Conservation (phyloP, 2,888 invertebrate genomes). For the Cryptocheilus praepositus region DNA sequence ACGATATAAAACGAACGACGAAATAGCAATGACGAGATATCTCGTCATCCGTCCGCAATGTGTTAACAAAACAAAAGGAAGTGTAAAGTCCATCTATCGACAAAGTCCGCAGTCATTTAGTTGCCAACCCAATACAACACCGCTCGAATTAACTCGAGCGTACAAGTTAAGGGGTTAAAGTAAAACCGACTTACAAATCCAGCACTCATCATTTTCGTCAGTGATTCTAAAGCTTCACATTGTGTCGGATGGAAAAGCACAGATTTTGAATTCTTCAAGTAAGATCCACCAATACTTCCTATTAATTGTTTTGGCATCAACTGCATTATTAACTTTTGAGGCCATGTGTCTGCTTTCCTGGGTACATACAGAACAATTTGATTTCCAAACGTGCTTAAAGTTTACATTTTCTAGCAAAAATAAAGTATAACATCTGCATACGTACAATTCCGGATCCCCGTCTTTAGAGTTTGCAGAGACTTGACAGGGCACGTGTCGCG, state of each 20-base stretch:
- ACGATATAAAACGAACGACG: too few species aligned
- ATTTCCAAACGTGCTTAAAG: too few species aligned
- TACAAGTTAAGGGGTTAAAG: not conserved
- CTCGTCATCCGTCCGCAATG: too few species aligned
- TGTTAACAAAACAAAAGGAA: too few species aligned
- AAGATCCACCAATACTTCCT: constrained; percentile 91
- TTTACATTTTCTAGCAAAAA: not conserved
- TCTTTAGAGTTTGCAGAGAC: constrained; percentile 85
- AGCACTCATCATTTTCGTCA: constrained; percentile 94
- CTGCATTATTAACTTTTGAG: constrained; percentile 93
- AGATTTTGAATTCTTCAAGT: constrained; percentile 93
- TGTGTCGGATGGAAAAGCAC: constrained; percentile 92
- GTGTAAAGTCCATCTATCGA: too few species aligned
- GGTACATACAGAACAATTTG: constrained; percentile 19
- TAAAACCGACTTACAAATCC: constrained; percentile 85
- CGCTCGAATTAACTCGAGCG: too few species aligned
- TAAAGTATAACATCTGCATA: constrained; percentile 39
- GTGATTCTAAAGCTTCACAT: constrained; percentile 89
- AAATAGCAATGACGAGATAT: too few species aligned
- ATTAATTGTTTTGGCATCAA: constrained; percentile 94
- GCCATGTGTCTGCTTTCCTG: constrained; percentile 94
- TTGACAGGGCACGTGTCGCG: constrained; percentile 86
- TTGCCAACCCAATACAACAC: too few species aligned
- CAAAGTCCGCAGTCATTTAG: too few species aligned
- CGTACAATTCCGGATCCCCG: constrained; percentile 91